Base-by-base conservation (phyloP, 2,797 vertebrate species). In the Leptoclinus maculatus region DNA sequence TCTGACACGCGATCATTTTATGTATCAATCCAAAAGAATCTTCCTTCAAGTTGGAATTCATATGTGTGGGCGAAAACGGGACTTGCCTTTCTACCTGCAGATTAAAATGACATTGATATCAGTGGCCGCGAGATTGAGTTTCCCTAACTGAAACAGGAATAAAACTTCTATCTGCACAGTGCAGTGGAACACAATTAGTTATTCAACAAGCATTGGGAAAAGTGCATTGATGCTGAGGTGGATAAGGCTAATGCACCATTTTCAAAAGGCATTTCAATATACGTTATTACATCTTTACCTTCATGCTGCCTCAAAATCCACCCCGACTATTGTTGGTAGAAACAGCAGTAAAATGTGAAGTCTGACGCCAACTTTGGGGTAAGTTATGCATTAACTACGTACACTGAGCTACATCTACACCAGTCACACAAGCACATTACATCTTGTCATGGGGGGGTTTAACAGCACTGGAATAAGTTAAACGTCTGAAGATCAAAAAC, bases 1-100 rank as follows among this genome's bases (percentile, higher is more conserved):
- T 87, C 76, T 38, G 70, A 27, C 66, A 82, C 34, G 5, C 57
- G 75, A 77, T 91, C 87, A 91, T 91, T 91, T 78, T 82, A 88
- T 88, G 36, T 74, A 90, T 89, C 83, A 67, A 85, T 81, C 85
- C 76, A 62, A 82, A 83, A 92, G 90, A 88, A 82, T 41, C 89
- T 92, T 85, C 83, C 84, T 85, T 71, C 38, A 13, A 84, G 78
- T 51, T 66, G 67, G 62, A 83, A 89, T 84, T 89, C 66, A 82
- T 68, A 71, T 59, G 77, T 66, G 34, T n/a, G 64, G 43, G 59
- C 16, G 2, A 41, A 45, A 66, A 59, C 71, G 12, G 51, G 75
- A 86, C 83, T 58, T 54, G 34, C 39, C 27, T 76, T 84, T 88
- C 78, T 80, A 81, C 51, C 80, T 78, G 81, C 77, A 86, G 88